These are phyloP conservation scores for Melozone crissalis DNA, from an alignment of 2,113 vertebrate genomes.

Conservation along the genomic window DNA sequence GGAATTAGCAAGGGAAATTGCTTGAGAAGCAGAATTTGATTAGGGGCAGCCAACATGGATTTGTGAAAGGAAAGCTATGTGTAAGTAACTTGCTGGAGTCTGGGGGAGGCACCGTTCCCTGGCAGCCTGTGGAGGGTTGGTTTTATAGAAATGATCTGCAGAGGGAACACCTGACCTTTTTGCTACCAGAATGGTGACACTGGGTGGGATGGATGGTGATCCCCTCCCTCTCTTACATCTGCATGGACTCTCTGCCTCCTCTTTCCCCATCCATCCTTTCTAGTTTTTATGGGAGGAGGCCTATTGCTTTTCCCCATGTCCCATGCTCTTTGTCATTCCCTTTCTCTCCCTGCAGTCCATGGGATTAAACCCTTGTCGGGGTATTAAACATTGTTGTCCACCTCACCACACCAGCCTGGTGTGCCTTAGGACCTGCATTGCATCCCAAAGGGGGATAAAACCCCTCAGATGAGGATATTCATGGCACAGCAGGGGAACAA, in stretches of 20 bases:
- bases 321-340: neutral
- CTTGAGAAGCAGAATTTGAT: slow-evolving; percentile 72
- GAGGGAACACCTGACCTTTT: neutral
- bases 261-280: neutral
- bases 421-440: neutral
- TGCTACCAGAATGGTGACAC: neutral
- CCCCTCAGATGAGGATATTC: neutral
- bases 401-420: neutral
- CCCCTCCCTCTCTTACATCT: neutral
- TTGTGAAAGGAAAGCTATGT: neutral
- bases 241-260: neutral
- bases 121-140: neutral
- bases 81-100: slow-evolving; percentile 11
- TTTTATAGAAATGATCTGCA: neutral
- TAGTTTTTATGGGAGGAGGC: neutral
- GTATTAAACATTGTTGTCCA: neutral
- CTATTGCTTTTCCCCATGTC: neutral
- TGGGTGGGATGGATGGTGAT: neutral
- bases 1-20: slow-evolving; percentile 73
- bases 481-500: accelerated
- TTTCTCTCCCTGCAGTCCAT: neutral
- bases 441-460: neutral
- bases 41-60: slow-evolving; percentile 51
- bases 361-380: neutral
- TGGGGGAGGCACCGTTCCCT: neutral